Evolutionary conservation across 2,888 invertebrate genomes (phyloP), one percentile per base, ranked within the genome.

Genomic region (Acrobasis consociella): DNA sequence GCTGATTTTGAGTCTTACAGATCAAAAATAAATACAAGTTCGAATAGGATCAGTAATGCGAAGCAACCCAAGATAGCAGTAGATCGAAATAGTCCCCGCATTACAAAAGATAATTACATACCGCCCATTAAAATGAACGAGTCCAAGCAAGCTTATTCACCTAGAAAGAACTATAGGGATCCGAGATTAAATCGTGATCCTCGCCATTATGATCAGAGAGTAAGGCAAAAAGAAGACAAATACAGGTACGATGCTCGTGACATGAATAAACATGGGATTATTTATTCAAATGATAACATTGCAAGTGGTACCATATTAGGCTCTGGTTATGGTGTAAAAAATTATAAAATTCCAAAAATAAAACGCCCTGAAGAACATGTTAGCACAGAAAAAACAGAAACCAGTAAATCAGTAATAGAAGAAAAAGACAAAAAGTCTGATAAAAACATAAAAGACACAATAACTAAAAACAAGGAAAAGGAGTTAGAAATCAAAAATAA

Each of bases 291-390:
- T 74, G 90, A 89, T 62, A 91, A 87, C 66, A 89, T 91, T 65
- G 85, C 87, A 5, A 89, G 82, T 65, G 91, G 87, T 17, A 82
- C 82, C 42, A 84, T 87, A 66, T 79, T 91, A 66, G 80, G 85
- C 51, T 78, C 86, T 22, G 86, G 89, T 1, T 87, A 82, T 73
- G 89, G 89, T 49, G 91, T 92, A 0, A 90, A 86, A 78, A 93
- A 92, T 73, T 93, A 91, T 67, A 93, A 88, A 76, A 92, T 93
- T 68, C 91, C 93, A 0, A 93, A 93, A 81, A 87, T 92, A 51
- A 92, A 91, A 81, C 82, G 87, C 37, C 65, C 73, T 7, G 72
- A 65, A 51, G 78, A 79, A 39, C 64, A 64, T 13, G 62, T 61
- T 58, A 63, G 64, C 31, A 2, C 49, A 58, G 60, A 55, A 5